Base-by-base conservation (phyloP, 2,888 invertebrate species). In the Platerodrilus igneus region DNA sequence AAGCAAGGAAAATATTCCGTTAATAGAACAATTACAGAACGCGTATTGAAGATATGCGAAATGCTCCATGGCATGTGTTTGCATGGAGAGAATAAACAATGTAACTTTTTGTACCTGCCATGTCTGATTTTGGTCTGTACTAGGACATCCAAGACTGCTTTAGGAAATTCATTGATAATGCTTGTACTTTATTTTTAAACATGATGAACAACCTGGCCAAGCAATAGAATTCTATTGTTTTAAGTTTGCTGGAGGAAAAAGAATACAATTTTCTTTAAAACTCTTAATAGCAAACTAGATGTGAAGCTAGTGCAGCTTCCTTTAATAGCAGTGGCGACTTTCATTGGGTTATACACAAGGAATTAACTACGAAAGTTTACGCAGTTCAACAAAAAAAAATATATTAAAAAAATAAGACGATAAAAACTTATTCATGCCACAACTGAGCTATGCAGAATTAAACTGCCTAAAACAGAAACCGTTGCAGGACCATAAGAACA, bases 181-280 rank as follows among this genome's bases (percentile, higher is more conserved):
- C 35, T 7, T 13, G 14, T 11, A 44, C 39, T 21, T 22, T 35
- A 22, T 7, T 43, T 3, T 17, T 38, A 15, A 35, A 39, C 21
- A 39, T 39, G 39, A 20, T 22, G 13, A 39, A 25, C 14, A 39
- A 39, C 34, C 11, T 21, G 10, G 39, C 39, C 2, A 21, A 33
- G 34, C 17, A 11, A 16, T 33, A 34, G 26, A 39, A 39, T 28
- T 13, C 19, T 4, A 17, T 34, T 10, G 26, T 39, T 3, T 21
- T 21, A 8, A 39, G 34, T 34, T 39, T 33, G 26, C 13, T 34
- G 8, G 39, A 34, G 3, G 33, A 28, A 3, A 39, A 39, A n/a
- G 17, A 21, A 25, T 25, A 35, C 4, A 35, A 40, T 17, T 40
- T 28, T 29, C 10, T 35, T 16, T 11, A 13, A 16, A 26, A 15